Percentiles rank a stretch among this genome's conserved stretches.
These are phyloP conservation scores for Uloborus plumipes DNA, from an alignment of 2,888 invertebrate species.

Conservation along the genomic window DNA sequence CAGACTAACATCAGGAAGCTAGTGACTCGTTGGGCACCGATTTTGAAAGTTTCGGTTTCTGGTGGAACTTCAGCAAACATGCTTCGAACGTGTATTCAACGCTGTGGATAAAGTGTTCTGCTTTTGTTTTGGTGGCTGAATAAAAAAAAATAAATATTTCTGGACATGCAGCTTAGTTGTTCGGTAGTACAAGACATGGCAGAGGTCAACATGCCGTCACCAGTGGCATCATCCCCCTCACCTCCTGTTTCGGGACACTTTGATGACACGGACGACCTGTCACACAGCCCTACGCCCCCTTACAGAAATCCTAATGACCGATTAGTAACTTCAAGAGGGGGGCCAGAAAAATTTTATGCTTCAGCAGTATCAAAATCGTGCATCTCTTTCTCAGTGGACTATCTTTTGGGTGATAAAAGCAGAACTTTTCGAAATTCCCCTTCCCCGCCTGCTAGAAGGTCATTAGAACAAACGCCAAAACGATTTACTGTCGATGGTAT, in stretches of 20 bases:
- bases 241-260: slow-evolving; percentile 34
- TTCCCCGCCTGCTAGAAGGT: slow-evolving; percentile 11
- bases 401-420: slow-evolving; percentile 36
- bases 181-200: slow-evolving; percentile 34
- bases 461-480: slow-evolving; percentile 30
- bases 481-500: slow-evolving; percentile 46
- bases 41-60: slow-evolving; percentile 27
- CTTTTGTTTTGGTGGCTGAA: not conserved
- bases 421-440: slow-evolving; percentile 29
- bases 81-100: not conserved
- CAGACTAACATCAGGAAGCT: slow-evolving; percentile 10
- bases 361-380: slow-evolving; percentile 35
- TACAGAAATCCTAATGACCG: slow-evolving; percentile 12
- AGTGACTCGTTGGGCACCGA: slow-evolving; percentile 2
- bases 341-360: slow-evolving; percentile 5
- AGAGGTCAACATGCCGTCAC: slow-evolving; percentile 41
- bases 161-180: slow-evolving; percentile 46
- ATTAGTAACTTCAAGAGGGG: not conserved
- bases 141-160: too few species aligned
- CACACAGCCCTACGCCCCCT: slow-evolving; percentile 36
- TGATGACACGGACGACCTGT: slow-evolving; percentile 39
- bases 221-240: slow-evolving; percentile 38
- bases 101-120: not conserved
- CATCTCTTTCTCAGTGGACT: slow-evolving; percentile 54
- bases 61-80: not conserved